Evolutionary conservation across 2,797 vertebrate species (phyloP), one percentile per base, ranked within the genome.

Genomic region (Neosalanx taihuensis): DNA sequence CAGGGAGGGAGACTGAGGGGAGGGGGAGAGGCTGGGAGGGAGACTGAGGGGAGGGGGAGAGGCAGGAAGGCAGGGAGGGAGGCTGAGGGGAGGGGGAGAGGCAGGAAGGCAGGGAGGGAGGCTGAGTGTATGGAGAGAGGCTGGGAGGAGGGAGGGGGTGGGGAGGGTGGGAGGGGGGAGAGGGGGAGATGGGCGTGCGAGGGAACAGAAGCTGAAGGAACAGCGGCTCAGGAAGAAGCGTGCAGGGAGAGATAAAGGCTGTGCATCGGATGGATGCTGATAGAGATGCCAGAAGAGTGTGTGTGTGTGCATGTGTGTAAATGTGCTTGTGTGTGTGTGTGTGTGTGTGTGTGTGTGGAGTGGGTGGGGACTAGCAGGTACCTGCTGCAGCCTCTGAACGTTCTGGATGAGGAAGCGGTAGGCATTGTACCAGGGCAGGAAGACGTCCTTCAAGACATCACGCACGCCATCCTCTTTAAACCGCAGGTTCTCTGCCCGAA

Each of bases 391-490:
- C 75, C 96, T 88, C 65, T 95, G 92, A 2, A 99, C 83, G 0
- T 99, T 99, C 90, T 99, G 97, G 78, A 97, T 90, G 75, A 99
- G 92, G 84, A 99, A 99, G 84, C 98, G 97, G 76, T 98, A 99
- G 0, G 97, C 98, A 0, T 99, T 99, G 86, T 98, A 99, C 98
- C 98, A 99, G 0, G 97, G 98, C 80, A 99, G 85, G 82, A 99
- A 96, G 30, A 99, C 97, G 18, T 99, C 98, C 85, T 99, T 99
- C 73, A 99, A 85, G 73, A 99, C 90, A 1, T 99, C 97, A 29
- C 96, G 91, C 12, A 99, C 97, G 0, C 98, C 97, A 0, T 99
- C 98, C 81, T 99, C 97, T 84, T 99, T 99, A 83, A 99, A 99
- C 67, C 96, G 94, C 78, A 99, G 89, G 80, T 99, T 99, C 82